Evolutionary conservation across 1,140 invertebrate genomes (phyloP).

Genomic region (Parasteatoda tepidariorum): DNA sequence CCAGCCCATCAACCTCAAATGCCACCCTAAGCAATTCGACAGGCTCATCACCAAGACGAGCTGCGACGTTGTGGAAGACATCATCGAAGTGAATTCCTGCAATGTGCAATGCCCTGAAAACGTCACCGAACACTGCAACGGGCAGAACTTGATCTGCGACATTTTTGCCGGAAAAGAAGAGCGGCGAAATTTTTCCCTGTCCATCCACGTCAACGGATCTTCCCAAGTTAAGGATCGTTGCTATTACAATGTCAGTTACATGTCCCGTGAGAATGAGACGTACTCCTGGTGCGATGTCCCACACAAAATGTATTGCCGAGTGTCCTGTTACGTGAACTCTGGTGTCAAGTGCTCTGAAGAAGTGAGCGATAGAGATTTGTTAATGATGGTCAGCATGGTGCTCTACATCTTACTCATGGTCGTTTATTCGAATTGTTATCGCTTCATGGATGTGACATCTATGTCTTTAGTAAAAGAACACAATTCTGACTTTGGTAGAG

Average conservation of each 20-base stretch:
- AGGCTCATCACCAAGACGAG: slow-evolving; percentile 10
- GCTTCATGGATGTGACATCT: slow-evolving; percentile 30
- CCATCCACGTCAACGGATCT: slow-evolving; percentile 1
- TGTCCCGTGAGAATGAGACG: slow-evolving; percentile 26
- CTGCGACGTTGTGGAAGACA: slow-evolving; percentile 15
- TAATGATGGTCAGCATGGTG: slow-evolving; percentile 8
- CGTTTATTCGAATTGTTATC: slow-evolving; percentile 9
- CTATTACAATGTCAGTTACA: slow-evolving; percentile 32
- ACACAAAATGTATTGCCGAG: slow-evolving; percentile 36
- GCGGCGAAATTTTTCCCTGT: slow-evolving; percentile 8
- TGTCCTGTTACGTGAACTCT: slow-evolving; percentile 9
- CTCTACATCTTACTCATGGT: slow-evolving; percentile 12
- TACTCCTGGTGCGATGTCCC: slow-evolving; percentile 45
- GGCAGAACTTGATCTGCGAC: slow-evolving; percentile 43
- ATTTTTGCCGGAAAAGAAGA: slow-evolving; percentile 16
- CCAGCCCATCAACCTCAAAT: slow-evolving; percentile 31
- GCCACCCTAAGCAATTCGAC: slow-evolving; percentile 13
- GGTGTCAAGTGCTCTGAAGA: background rate
- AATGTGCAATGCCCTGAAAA: slow-evolving; percentile 34
- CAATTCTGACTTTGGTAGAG: slow-evolving; percentile 30
- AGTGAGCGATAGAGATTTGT: background rate
- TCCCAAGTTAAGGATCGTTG: slow-evolving; percentile 10
- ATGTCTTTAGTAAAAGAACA: slow-evolving; percentile 38
- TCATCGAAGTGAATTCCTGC: slow-evolving; percentile 26
- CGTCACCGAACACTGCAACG: slow-evolving; percentile 33